These are phyloP conservation scores for Agrypnia vestita DNA, from an alignment of 1,140 invertebrate species.

Conservation along the genomic window DNA sequence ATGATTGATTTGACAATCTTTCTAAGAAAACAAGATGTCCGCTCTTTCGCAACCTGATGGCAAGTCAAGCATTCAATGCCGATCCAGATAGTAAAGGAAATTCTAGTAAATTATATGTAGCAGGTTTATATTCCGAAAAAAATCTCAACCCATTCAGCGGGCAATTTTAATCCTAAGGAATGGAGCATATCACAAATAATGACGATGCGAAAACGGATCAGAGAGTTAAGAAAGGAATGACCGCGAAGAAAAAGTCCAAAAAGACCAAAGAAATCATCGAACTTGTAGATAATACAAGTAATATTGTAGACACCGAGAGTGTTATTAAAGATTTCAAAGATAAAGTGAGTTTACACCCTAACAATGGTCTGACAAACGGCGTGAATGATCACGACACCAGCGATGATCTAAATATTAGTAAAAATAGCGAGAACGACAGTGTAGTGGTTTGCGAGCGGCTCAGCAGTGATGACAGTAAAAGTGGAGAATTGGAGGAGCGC, in stretches of 20 bases:
- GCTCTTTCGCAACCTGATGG: conserved; percentile 54
- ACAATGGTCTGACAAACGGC: conserved; percentile 50
- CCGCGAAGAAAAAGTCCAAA: conserved; percentile 52
- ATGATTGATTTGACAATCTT: conserved; percentile 45
- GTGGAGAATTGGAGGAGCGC: conserved; percentile 20
- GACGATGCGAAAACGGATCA: conserved; percentile 46
- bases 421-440: conserved; percentile 39
- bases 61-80: conserved; percentile 32
- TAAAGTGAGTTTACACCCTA: conserved; percentile 49
- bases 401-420: conserved; percentile 42
- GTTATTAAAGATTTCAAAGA: conserved; percentile 47
- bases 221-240: conserved; percentile 42
- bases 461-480: conserved; percentile 6
- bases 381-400: conserved; percentile 32
- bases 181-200: conserved; percentile 50
- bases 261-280: conserved; percentile 52
- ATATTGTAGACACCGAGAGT: conserved; percentile 24
- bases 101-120: conserved; percentile 40
- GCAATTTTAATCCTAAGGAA: conserved; percentile 19
- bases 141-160: conserved; percentile 15
- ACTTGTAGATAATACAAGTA: conserved; percentile 45
- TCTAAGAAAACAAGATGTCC: conserved; percentile 54
- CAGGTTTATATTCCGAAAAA: not conserved
- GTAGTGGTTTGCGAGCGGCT: conserved; percentile 26
- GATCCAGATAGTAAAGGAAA: conserved; percentile 50